Evolutionary conservation across 2,797 vertebrate species (phyloP).

Genomic region (Gastrophryne carolinensis): DNA sequence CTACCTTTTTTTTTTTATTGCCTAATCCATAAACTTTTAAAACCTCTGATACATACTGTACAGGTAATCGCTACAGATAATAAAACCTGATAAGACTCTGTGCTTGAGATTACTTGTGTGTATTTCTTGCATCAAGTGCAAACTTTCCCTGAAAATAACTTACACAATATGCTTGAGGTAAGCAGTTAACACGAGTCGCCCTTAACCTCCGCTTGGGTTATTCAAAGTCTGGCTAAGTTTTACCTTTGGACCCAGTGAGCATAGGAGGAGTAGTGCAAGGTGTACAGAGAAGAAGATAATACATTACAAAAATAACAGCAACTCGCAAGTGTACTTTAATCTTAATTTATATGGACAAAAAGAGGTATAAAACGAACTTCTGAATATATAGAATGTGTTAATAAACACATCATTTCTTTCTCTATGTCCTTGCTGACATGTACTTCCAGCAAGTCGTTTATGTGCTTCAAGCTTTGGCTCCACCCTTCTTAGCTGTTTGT

Average conservation of each 20-base stretch:
- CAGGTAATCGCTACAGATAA: conserved; percentile 6
- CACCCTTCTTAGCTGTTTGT: too few relatives aligned
- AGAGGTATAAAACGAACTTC: too few relatives aligned
- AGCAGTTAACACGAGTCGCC: conserved; percentile 41
- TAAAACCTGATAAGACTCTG: background rate
- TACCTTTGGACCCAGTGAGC: conserved; percentile 55
- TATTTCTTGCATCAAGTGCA: background rate
- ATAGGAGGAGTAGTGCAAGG: conserved; percentile 28
- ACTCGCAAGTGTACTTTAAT: too few relatives aligned
- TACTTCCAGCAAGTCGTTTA: too few relatives aligned
- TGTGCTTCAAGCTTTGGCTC: too few relatives aligned
- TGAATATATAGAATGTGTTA: too few relatives aligned
- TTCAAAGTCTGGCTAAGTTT: conserved; percentile 49
- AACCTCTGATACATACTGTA: background rate
- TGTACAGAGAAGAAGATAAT: conserved; percentile 15
- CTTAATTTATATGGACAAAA: too few relatives aligned
- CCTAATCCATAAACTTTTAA: conserved; percentile 5
- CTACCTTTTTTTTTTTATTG: conserved; percentile 4
- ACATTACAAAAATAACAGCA: background rate
- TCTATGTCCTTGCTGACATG: too few relatives aligned
- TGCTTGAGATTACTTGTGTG: background rate
- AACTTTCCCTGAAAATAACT: conserved; percentile 17
- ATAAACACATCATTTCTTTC: too few relatives aligned
- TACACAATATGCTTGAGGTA: conserved; percentile 13
- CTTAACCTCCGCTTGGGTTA: conserved; percentile 35